Conservation (phyloP, 2,797 vertebrate species). For the Falco columbarius region DNA sequence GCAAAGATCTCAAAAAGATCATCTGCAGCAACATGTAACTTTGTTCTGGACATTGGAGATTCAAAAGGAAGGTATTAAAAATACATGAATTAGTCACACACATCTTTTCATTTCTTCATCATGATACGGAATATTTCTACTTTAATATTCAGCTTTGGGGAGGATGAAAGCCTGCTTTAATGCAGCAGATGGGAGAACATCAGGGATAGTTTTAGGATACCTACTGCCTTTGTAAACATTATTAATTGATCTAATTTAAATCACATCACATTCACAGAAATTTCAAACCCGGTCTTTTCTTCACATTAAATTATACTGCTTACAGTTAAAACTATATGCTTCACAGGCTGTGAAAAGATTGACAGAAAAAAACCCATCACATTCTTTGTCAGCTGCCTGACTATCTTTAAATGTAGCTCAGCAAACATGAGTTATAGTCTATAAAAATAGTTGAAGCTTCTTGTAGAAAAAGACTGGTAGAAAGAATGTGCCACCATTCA, state of each 20-base stretch:
- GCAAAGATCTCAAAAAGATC: neutral
- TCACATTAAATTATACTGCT: neutral
- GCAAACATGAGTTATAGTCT: neutral
- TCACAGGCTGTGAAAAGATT: neutral
- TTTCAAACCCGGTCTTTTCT: neutral
- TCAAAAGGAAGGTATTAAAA: neutral
- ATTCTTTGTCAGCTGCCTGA: neutral
- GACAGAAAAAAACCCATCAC: neutral
- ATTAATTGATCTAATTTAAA: constrained; percentile 24
- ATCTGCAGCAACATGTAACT: neutral
- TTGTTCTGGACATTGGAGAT: neutral
- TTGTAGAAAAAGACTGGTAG: neutral
- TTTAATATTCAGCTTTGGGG: constrained; percentile 39
- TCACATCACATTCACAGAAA: neutral
- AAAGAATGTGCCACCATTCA: neutral
- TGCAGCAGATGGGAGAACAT: constrained; percentile 21
- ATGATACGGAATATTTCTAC: constrained; percentile 19
- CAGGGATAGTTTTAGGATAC: constrained; percentile 28
- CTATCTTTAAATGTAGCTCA: neutral
- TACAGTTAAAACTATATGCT: neutral
- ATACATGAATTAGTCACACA: neutral
- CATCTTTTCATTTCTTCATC: constrained; percentile 14
- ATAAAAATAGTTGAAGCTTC: neutral
- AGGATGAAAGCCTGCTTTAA: constrained; percentile 18
- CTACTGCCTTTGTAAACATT: constrained; percentile 32